Evolutionary conservation across 1,140 invertebrate species (phyloP), one percentile per base, ranked within the genome.

Genomic region (Zaprionus africanus): DNA sequence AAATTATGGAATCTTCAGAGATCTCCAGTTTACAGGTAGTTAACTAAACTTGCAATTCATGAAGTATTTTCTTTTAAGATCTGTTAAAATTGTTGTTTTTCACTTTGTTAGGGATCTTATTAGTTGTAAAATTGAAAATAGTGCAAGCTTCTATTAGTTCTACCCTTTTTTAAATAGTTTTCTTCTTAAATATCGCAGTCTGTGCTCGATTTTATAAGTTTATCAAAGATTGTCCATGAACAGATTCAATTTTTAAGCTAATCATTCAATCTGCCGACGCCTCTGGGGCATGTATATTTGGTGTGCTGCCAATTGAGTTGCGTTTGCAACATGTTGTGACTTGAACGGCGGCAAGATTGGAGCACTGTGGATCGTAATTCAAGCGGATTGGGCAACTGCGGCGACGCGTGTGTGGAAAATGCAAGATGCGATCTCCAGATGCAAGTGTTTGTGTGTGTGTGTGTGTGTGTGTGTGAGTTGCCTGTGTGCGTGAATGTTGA

Each of bases 381-480:
- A 68, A 59, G 26, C 53, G 22, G 66, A 81, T 84, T 90, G 86
- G 76, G 85, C 86, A 90, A 90, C 78, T 19, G 36, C 61, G 41
- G 46, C 82, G 65, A 71, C 24, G 53, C 22, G 67, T 81, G 75
- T 82, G 76, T 77, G 57, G 62, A 62, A 76, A 71, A 85, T 87
- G 84, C 84, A 84, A 88, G 84, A 87, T 90, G 81, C 67, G 75
- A 87, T 72, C 83, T 84, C 57, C 17, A 78, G 72, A 81, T 78
- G 26, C 13, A 31, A 46, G 56, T 24, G 46, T 73, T 41, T 67
- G 46, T 53, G 46, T 54, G 56, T 75, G 56, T 62, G 28, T 28
- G 5, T 62, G 34, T 36, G 19, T 53, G 31, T 46, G 38, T 64
- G 26, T 43, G 56, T 62, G 49, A 31, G 43, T 64, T 22, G n/a